phyloP scores from a whole-genome alignment of 2,888 invertebrate genomes.

The Ecliptopera silaceata region DNA sequence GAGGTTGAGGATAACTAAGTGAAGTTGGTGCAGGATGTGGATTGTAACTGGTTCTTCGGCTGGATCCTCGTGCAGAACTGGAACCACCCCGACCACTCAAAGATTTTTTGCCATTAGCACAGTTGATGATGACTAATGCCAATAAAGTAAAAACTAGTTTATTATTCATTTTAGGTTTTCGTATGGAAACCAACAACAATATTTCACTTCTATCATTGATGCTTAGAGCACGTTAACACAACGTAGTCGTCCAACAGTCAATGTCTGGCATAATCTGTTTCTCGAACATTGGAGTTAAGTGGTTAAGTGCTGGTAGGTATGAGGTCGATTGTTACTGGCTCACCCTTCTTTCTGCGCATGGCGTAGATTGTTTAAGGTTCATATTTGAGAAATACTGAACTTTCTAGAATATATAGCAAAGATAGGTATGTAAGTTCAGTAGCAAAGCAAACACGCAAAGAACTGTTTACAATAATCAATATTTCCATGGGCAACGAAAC shows the following conservation, averaged over 20 bases:
- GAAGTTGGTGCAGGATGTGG: constrained; percentile 71
- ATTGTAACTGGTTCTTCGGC: constrained; percentile 58
- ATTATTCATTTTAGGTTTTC: constrained; percentile 51
- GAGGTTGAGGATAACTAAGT: constrained; percentile 65
- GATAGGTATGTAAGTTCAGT: constrained; percentile 34
- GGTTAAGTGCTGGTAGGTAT: constrained; percentile 41
- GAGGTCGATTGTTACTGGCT: constrained; percentile 58
- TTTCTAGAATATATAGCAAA: constrained; percentile 31
- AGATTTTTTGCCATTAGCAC: constrained; percentile 61
- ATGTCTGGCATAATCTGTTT: constrained; percentile 53
- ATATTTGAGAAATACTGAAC: constrained; percentile 40
- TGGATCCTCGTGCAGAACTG: constrained; percentile 61
- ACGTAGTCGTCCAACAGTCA: constrained; percentile 45
- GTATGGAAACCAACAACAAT: constrained; percentile 9
- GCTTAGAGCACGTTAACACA: constrained; percentile 34
- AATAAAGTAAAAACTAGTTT: constrained; percentile 47
- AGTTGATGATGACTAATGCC: constrained; percentile 47
- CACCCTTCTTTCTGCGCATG: constrained; percentile 61
- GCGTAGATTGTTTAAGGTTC: constrained; percentile 30
- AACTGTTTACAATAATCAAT: constrained; percentile 37
- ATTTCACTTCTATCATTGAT: constrained; percentile 7
- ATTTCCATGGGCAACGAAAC: constrained; percentile 26
- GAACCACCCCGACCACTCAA: constrained; percentile 65
- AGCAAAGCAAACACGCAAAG: constrained; percentile 45
- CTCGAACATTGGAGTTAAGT: constrained; percentile 56